A percentile compares a stretch with the other conserved stretches of the same genome.
These are phyloP conservation scores for Drosophila paranaensis DNA, from an alignment of 2,888 invertebrate genomes.

Conservation along the genomic window DNA sequence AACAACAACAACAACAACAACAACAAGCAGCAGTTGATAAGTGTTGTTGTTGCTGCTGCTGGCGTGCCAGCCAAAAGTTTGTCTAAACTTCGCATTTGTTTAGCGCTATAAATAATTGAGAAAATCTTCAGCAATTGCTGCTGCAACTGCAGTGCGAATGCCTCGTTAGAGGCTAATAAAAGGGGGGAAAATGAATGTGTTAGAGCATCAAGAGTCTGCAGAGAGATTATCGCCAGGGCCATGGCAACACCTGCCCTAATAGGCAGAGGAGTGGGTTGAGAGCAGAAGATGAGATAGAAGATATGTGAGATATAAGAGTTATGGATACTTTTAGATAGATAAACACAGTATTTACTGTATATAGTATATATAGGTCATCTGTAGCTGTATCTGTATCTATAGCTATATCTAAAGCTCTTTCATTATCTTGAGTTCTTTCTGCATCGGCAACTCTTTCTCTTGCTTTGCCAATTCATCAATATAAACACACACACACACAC, in stretches of 20 bases:
- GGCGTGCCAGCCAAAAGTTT: slow-evolving; percentile 53
- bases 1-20: slow-evolving; percentile 35
- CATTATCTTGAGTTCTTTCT: not conserved
- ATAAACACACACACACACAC: not conserved
- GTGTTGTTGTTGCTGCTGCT: slow-evolving; percentile 1
- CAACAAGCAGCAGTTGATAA: slow-evolving; percentile 16
- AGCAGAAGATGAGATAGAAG: not conserved
- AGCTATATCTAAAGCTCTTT: not conserved
- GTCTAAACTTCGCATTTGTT: slow-evolving; percentile 57
- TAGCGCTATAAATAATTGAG: slow-evolving; percentile 40
- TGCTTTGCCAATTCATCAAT: not conserved
- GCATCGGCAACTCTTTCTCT: not conserved
- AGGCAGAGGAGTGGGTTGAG: too few species aligned
- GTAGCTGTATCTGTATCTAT: not conserved
- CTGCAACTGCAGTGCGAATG: slow-evolving; percentile 41
- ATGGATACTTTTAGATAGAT: too few species aligned
- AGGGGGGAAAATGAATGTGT: not conserved
- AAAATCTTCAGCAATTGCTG: slow-evolving; percentile 30
- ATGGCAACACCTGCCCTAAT: not conserved
- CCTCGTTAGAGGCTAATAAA: slow-evolving; percentile 34
- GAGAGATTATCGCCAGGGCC: not conserved
- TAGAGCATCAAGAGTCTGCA: not conserved
- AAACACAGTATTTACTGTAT: not conserved
- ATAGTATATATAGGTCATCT: not conserved
- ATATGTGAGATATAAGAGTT: too few species aligned